Conservation (phyloP, 2,888 invertebrate genomes). For the Pollenia labialis region DNA sequence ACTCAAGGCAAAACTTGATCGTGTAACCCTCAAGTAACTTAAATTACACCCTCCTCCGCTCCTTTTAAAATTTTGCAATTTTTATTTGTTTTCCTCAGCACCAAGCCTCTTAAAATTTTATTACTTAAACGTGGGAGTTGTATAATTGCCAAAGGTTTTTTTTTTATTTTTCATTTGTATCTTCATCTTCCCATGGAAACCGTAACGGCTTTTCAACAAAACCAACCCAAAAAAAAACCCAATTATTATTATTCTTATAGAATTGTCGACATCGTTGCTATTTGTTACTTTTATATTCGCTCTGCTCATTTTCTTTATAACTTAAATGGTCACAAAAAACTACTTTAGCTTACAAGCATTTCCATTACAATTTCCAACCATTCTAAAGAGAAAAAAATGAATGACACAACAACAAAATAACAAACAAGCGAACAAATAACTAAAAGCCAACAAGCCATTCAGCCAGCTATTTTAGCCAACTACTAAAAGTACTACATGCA, state of each 20-base stretch:
- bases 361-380: constrained; percentile 35
- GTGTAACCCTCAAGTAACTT: no score
- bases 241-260: constrained; percentile 47
- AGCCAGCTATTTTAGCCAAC: constrained; percentile 55
- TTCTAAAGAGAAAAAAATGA: constrained; percentile 6
- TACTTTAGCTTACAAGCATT: constrained; percentile 34
- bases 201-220: constrained; percentile 18
- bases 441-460: constrained; percentile 51
- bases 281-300: constrained; percentile 11
- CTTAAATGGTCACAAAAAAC: constrained; percentile 55
- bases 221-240: neutral
- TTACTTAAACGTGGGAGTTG: neutral
- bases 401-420: constrained; percentile 6
- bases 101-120: constrained; percentile 1
- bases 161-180: constrained; percentile 14
- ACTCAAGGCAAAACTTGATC: no score
- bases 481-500: constrained; percentile 32
- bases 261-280: constrained; percentile 8
- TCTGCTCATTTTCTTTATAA: constrained; percentile 58
- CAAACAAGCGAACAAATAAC: constrained; percentile 12
- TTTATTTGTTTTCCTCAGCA: neutral
- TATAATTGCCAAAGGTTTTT: constrained; percentile 27
- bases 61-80: neutral
- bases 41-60: no score
- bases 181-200: constrained; percentile 11